Evolutionary conservation across 37 sponge, comb jelly and placozoan genomes (phyloP), one percentile per base, ranked within the genome.

Genomic region (Axinella damicornis): DNA sequence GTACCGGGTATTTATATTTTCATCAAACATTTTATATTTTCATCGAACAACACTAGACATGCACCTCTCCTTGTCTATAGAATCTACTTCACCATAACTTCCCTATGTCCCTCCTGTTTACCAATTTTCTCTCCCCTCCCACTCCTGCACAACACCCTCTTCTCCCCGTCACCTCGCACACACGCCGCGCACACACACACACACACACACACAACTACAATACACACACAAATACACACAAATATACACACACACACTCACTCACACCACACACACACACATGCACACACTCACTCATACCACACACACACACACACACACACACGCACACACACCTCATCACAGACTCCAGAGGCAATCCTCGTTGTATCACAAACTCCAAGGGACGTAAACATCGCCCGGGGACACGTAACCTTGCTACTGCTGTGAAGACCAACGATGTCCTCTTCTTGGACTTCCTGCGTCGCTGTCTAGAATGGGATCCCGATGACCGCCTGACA

Each of bases 371-470:
- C 53, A 84, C 90, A 31, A 95, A 97, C 65, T 85, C 87, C 40
- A 95, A 90, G 61, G 96, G 96, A n/a, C 80, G 80, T 22, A 92
- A 87, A 73, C 75, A 89, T 0, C 72, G 88, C 21, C 92, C 93
- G 22, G 88, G 79, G n/a, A 88, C 88, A 25, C 85, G 71, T 54
- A 85, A 92, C 39, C 77, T 97, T 18, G 59, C 87, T 11, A 40
- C 83, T 19, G 90, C 90, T 24, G 56, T 94, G 33, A 82, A 89
- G 57, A 92, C 95, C 35, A 79, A 79, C 25, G 93, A 95, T 54
- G 59, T 67, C 0, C 64, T 84, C 22, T 98, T 98, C 62, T 19
- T 96, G 32, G 91, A 98, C 95, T 98, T 98, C 40, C 67, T 98
- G 53, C 68, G 69, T 64, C 77, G 73, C 53, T 98, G 99, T 79